A percentile compares a stretch with the other conserved stretches of the same genome.
Conservation (phyloP, 2,113 vertebrate genomes). For the Lophochroa leadbeateri region DNA sequence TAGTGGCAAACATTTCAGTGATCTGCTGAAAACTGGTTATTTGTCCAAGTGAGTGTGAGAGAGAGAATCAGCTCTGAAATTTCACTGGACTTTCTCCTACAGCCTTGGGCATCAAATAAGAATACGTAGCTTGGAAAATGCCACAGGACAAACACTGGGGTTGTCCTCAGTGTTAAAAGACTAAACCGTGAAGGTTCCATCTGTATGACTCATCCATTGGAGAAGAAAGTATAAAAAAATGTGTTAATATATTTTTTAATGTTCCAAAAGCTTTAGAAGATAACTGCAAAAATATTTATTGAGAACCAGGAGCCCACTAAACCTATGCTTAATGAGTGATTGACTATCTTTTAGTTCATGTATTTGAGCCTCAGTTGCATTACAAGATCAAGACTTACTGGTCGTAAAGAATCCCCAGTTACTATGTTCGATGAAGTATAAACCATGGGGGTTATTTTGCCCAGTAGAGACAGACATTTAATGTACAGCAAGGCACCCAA, state of each 20-base stretch:
- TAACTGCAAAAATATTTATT: neutral
- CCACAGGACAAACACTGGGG: neutral
- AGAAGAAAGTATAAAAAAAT: neutral
- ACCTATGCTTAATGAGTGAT: neutral
- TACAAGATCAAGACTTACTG: neutral
- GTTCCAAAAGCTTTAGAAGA: neutral
- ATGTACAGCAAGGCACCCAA: neutral
- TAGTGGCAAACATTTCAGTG: neutral
- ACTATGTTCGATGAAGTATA: neutral
- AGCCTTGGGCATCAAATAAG: neutral
- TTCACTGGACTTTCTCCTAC: neutral
- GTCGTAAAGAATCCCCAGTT: neutral
- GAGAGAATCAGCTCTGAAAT: neutral
- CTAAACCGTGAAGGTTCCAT: neutral
- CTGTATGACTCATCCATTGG: neutral
- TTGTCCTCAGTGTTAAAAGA: neutral
- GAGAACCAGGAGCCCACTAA: neutral
- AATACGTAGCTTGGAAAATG: neutral
- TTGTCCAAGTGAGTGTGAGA: neutral
- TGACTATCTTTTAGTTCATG: neutral
- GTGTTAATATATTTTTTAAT: neutral
- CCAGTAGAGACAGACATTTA: neutral
- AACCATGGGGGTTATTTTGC: neutral
- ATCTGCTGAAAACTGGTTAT: neutral
- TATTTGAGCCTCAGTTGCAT: neutral